Evolutionary conservation across 2,113 vertebrate species (phyloP).

Genomic region (Naja naja): DNA sequence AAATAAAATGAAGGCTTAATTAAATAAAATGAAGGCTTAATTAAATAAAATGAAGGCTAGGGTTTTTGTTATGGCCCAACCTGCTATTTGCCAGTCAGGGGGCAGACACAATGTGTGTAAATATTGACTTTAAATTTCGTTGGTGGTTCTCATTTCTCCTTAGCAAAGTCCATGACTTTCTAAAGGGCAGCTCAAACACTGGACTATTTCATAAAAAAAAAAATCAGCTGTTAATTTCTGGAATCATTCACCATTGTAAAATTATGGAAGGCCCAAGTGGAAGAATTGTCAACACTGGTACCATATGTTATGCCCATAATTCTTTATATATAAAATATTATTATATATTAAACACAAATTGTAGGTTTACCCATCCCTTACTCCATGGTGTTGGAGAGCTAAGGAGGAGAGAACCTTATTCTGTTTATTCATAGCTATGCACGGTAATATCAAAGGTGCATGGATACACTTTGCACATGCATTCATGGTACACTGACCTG

Average conservation of each 20-base stretch:
- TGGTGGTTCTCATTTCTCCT: not conserved
- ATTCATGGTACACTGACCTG: constrained; percentile 18
- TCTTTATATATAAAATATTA: not conserved
- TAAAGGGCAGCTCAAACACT: not conserved
- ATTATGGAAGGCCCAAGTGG: not conserved
- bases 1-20: constrained; percentile 5
- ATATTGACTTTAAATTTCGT: not conserved
- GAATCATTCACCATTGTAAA: not conserved
- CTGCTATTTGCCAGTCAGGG: constrained; percentile 26
- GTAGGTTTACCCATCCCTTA: not conserved
- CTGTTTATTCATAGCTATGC: not conserved
- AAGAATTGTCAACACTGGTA: not conserved
- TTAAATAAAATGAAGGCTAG: not conserved
- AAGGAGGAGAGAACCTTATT: not conserved
- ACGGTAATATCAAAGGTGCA: not conserved
- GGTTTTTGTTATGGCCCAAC: constrained; percentile 13
- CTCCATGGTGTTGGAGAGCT: no score
- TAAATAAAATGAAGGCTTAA: constrained; percentile 10
- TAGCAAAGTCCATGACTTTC: not conserved
- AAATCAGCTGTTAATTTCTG: not conserved
- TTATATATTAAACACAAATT: not conserved
- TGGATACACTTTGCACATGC: constrained; percentile 38
- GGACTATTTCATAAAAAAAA: constrained; percentile 25
- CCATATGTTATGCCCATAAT: not conserved
- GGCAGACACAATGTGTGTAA: not conserved